Evolutionary conservation across 2,113 vertebrate genomes (phyloP).

Genomic region (Zapus hudsonius): DNA sequence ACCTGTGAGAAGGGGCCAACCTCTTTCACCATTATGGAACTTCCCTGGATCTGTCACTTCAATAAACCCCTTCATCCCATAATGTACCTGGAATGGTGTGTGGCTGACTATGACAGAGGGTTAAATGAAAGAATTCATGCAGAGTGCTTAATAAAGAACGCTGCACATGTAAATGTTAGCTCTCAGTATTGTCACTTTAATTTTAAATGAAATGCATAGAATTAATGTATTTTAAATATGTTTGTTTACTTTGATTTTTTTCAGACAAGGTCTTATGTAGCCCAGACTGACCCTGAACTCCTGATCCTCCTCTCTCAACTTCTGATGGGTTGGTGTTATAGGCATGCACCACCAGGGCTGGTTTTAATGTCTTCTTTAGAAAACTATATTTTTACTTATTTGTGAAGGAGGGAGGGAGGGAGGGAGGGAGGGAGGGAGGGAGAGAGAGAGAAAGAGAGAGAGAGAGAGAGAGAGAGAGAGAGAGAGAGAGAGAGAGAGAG

Average conservation of each 20-base stretch:
- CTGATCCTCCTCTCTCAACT: neutral
- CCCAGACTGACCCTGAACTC: neutral
- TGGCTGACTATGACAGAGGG: neutral
- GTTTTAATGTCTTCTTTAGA: neutral
- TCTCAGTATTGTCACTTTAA: slow-evolving; percentile 51
- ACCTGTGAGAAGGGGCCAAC: too few species aligned
- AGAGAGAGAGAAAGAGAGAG: too few species aligned
- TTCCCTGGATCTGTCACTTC: too few species aligned
- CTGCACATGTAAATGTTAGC: neutral
- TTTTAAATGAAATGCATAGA: slow-evolving; percentile 49
- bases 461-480: too few species aligned
- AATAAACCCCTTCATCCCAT: too few species aligned
- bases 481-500: too few species aligned
- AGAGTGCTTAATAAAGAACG: slow-evolving; percentile 17
- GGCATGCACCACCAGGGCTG: neutral
- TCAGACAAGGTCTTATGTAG: neutral
- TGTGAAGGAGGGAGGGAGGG: too few species aligned
- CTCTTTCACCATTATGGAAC: too few species aligned
- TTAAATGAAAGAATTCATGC: slow-evolving; percentile 27
- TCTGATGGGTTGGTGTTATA: neutral
- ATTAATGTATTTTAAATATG: neutral
- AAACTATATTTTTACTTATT: too few species aligned
- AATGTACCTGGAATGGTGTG: too few species aligned
- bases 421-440: too few species aligned
- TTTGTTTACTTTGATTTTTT: neutral